Base-by-base conservation (phyloP, 2,888 invertebrate species). In the Zeuzera pyrina region DNA sequence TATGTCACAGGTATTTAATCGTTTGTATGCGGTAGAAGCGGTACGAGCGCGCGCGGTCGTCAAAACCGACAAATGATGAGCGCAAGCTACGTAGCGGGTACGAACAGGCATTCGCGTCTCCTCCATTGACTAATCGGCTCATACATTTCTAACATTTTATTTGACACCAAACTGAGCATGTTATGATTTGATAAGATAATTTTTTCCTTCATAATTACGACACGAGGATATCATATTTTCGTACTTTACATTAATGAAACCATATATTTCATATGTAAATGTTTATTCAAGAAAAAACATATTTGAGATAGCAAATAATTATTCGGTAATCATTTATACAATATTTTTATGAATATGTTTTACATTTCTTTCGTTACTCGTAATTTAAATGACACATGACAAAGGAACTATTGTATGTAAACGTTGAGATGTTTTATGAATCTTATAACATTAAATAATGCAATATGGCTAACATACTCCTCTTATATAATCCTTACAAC, bases 401-500 rank as follows among this genome's bases (percentile, higher is more conserved):
- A 78, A 74, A 84, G 84, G 84, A 84, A 84, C 84, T 81, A 74
- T 84, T 77, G 83, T 65, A 76, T 69, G 59, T 68, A 66, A 66
- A 78, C 70, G n/a, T 76, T 71, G 76, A 77, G 71, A 76, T 76
- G 73, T 64, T 60, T 62, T 44, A 61, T 63, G 65, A 62, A 50
- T 46, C 60, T 61, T 58, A 65, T 63, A n/a, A n/a, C 43, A 19
- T 29, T 15, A 19, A 53, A 57, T 57, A 65, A 59, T 61, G 64
- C 63, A 64, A 66, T 68, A 72, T 70, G 70, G 71, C 77, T 74
- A 64, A 58, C 58, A 51, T 66, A 61, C 52, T 59, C 43, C 55
- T 52, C 57, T 57, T 56, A 38, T 33, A 56, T 55, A 62, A 55
- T 64, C 39, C 55, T 55, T 62, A 60, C 38, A 33, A 41, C 44